Evolutionary conservation across 2,888 invertebrate genomes (phyloP), one percentile per base, ranked within the genome.

Genomic region (Spodoptera littoralis): DNA sequence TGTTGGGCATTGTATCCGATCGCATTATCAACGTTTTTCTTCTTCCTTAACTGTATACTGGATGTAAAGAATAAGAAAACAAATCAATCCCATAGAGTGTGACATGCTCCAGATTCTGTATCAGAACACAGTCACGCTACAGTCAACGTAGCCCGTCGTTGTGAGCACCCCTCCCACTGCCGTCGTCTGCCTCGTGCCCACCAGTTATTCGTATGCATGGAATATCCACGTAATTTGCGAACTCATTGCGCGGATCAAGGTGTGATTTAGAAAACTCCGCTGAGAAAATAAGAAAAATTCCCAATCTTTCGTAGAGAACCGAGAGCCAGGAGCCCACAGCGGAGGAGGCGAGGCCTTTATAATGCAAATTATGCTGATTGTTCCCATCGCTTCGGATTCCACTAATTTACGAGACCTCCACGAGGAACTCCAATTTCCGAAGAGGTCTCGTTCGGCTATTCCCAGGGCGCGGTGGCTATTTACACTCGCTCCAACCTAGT

Each of bases 161-260:
- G 1, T 8, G 42, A 9, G 1, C 49, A 0, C 24, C 9, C 11
- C 13, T 1, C 48, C 11, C 22, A 22, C 45, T 18, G 12, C 0
- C 11, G 1, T 51, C 22, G 12, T 12, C 18, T 22, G 3, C 12
- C 3, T 36, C 41, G 9, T 27, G 8, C 27, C 36, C 27, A 2
- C 36, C 41, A 2, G 50, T 81, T 64, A 89, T 90, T 90, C 83
- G 86, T 90, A 91, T 90, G 90, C 91, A 89, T 88, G 69, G 88
- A 85, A 85, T 86, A 86, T 85, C 85, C 81, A 83, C 67, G 83
- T 90, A 85, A 90, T 90, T 90, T 89, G 88, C 84, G 84, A 87
- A 84, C 85, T 88, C 86, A 87, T 89, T 85, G 88, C 87, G 78
- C 76, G 88, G 88, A 88, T 90, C 86, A 87, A 82, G 83, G 83